These are phyloP conservation scores for Apis dorsata DNA, from an alignment of 1,140 invertebrate genomes.

Conservation along the genomic window DNA sequence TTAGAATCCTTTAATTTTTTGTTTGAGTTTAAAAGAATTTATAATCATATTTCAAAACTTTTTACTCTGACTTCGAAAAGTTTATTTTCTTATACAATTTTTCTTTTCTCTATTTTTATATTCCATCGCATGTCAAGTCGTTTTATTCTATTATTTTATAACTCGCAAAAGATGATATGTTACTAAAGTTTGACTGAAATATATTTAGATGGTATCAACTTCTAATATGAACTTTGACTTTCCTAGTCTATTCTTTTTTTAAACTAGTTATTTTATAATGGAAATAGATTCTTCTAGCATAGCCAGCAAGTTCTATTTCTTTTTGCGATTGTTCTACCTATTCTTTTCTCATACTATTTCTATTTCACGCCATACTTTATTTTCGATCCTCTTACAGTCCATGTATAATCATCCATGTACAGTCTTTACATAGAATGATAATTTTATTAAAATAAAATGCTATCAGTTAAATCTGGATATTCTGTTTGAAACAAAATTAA, in stretches of 20 bases:
- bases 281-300: neutral
- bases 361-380: neutral
- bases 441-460: too few relatives aligned
- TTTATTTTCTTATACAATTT: too few relatives aligned
- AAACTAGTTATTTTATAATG: neutral
- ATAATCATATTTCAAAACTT: too few relatives aligned
- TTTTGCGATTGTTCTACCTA: neutral
- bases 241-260: neutral
- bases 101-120: neutral
- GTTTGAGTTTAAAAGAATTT: too few relatives aligned
- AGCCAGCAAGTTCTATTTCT: neutral
- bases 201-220: neutral
- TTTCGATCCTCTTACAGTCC: neutral
- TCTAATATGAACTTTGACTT: neutral
- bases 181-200: neutral
- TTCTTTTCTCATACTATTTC: neutral
- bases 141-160: neutral
- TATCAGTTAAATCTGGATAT: too few relatives aligned
- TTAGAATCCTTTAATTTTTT: too few relatives aligned
- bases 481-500: too few relatives aligned
- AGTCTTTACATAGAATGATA: neutral
- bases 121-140: neutral
- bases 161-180: neutral
- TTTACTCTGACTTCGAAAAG: too few relatives aligned
- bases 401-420: neutral